phyloP scores from a whole-genome alignment of 2,797 vertebrate genomes.

The Typhlichthys eigenmanni region DNA sequence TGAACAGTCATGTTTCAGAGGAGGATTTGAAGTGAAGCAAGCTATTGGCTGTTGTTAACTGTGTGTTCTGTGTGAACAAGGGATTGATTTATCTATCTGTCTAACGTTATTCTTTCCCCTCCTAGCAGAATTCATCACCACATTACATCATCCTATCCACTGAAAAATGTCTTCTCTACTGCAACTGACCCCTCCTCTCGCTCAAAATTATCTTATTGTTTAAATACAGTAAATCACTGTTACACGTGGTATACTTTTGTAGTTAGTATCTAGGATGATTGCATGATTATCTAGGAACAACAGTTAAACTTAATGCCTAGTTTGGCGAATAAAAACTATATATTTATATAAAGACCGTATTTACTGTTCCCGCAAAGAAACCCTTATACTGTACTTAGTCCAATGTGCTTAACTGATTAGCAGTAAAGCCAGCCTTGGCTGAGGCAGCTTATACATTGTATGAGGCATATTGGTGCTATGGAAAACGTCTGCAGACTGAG shows the following conservation, averaged over 20 bases:
- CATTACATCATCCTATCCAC: no score
- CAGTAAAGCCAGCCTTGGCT: neutral
- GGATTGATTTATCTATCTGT: no score
- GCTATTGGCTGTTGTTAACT: slow-evolving; percentile 1
- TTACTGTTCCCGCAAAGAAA: neutral
- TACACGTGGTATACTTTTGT: no score
- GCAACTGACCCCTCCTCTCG: no score
- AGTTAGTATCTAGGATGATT: no score
- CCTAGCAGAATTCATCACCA: no score
- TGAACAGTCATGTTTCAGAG: slow-evolving; percentile 26
- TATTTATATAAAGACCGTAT: neutral
- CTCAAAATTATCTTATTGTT: no score
- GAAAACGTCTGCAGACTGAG: slow-evolving; percentile 25
- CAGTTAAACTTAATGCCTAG: neutral
- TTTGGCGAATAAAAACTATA: neutral
- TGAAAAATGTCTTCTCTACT: no score
- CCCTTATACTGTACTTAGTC: neutral
- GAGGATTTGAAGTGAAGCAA: slow-evolving; percentile 2
- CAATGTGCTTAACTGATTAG: slow-evolving; percentile 17
- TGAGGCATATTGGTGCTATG: slow-evolving; percentile 10
- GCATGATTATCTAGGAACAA: neutral
- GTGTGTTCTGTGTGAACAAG: no score
- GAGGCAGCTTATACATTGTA: neutral
- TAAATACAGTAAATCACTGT: no score
- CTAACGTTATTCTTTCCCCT: no score